Conservation (phyloP, 1,140 invertebrate genomes). For the Paraescarpia echinospica region DNA sequence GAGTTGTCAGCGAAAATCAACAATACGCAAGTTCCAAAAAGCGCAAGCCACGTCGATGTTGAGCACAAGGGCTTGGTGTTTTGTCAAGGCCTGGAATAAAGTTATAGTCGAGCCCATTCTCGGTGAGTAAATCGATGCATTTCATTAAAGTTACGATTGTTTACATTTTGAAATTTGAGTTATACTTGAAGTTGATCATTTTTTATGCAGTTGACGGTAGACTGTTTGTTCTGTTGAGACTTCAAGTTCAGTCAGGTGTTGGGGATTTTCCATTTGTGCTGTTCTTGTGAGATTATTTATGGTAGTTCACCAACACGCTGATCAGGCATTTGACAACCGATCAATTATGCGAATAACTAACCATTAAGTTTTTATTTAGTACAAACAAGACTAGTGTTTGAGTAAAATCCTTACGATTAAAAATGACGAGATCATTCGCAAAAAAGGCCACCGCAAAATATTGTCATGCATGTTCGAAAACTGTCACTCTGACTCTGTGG, state of each 20-base stretch:
- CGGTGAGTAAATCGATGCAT: not conserved
- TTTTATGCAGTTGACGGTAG: no score
- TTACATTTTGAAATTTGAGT: not conserved
- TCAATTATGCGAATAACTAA: not conserved
- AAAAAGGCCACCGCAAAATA: not conserved
- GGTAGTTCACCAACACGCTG: not conserved
- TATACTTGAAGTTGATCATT: no score
- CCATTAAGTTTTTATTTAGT: not conserved
- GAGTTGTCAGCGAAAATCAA: slow-evolving; percentile 1
- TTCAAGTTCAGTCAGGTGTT: no score
- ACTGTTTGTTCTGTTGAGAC: no score
- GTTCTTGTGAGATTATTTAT: not conserved
- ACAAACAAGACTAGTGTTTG: no score
- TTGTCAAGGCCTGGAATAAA: slow-evolving; percentile 5
- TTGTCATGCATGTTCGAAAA: not conserved
- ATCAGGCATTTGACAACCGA: not conserved
- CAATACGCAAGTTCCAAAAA: not conserved
- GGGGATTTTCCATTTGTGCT: not conserved
- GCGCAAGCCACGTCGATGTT: not conserved
- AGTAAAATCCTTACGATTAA: no score
- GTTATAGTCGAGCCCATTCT: not conserved
- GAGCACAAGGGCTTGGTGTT: slow-evolving; percentile 3
- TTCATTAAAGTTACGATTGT: not conserved
- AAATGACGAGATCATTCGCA: no score
- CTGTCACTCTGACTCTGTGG: not conserved